Conservation (phyloP, 1,140 invertebrate species). For the Bombus pyrosoma region DNA sequence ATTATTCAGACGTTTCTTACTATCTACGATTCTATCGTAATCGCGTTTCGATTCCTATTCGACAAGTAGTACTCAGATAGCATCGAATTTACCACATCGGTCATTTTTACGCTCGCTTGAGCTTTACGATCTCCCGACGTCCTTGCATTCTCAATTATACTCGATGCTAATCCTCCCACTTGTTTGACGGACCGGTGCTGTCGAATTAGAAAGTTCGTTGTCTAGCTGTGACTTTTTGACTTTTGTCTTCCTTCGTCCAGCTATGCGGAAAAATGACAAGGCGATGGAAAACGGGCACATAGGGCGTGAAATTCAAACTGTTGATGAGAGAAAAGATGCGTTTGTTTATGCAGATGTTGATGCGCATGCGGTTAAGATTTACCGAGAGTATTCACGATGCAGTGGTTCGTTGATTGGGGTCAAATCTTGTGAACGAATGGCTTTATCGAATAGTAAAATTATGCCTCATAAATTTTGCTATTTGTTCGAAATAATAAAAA, state of each 20-base stretch:
- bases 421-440: neutral
- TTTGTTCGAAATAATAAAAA: too few species aligned
- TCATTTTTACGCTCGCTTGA: slow-evolving; percentile 46
- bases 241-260: neutral
- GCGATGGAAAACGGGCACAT: neutral
- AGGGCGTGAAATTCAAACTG: neutral
- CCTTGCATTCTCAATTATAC: slow-evolving; percentile 36
- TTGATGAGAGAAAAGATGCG: neutral
- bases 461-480: neutral
- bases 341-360: neutral
- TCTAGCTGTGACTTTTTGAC: slow-evolving; percentile 16
- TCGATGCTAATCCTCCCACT: slow-evolving; percentile 24
- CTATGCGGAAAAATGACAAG: slow-evolving; percentile 12
- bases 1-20: neutral
- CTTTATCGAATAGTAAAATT: neutral
- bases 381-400: neutral
- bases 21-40: slow-evolving; percentile 32
- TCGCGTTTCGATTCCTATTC: slow-evolving; percentile 41
- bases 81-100: neutral
- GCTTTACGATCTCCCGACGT: slow-evolving; percentile 28
- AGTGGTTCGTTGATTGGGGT: neutral
- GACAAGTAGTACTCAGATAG: neutral
- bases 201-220: slow-evolving; percentile 43
- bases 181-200: slow-evolving; percentile 17
- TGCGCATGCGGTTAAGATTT: neutral